Evolutionary conservation across 2,888 invertebrate species (phyloP).

Genomic region (Morpho deidamia): DNA sequence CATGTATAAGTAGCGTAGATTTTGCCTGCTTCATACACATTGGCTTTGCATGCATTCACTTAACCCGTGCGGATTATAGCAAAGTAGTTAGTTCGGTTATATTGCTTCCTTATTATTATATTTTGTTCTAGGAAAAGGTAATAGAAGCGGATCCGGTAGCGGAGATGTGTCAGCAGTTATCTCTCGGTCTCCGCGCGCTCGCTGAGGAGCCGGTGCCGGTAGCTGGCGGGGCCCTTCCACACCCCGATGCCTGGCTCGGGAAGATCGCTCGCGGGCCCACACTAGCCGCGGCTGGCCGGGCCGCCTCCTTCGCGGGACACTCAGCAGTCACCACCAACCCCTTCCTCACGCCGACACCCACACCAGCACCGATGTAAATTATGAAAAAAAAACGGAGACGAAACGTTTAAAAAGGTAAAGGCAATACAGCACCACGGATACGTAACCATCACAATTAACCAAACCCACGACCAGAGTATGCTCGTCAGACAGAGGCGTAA

Average conservation of each 20-base stretch:
- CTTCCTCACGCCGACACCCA: slow-evolving; percentile 37
- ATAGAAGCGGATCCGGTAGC: slow-evolving; percentile 76
- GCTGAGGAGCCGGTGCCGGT: slow-evolving; percentile 69
- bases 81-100: no score
- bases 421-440: no score
- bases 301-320: slow-evolving; percentile 49
- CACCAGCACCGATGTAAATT: slow-evolving; percentile 24
- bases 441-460: no score
- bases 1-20: no score
- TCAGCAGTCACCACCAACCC: slow-evolving; percentile 38
- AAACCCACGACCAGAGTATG: no score
- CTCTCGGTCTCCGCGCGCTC: slow-evolving; percentile 86
- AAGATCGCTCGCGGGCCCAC: slow-evolving; percentile 78
- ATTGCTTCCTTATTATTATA: no score
- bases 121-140: slow-evolving; percentile 24
- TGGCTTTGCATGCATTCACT: no score
- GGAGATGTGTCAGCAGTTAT: slow-evolving; percentile 89
- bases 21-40: no score
- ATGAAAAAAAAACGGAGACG: not conserved
- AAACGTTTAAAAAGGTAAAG: no score
- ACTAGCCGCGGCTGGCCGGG: slow-evolving; percentile 69
- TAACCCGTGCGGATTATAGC: no score
- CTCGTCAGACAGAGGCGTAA: no score
- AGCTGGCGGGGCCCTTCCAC: slow-evolving; percentile 77
- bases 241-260: slow-evolving; percentile 91